These are phyloP conservation scores for Chymomyza amoena DNA, from an alignment of 2,888 invertebrate genomes.

Conservation along the genomic window DNA sequence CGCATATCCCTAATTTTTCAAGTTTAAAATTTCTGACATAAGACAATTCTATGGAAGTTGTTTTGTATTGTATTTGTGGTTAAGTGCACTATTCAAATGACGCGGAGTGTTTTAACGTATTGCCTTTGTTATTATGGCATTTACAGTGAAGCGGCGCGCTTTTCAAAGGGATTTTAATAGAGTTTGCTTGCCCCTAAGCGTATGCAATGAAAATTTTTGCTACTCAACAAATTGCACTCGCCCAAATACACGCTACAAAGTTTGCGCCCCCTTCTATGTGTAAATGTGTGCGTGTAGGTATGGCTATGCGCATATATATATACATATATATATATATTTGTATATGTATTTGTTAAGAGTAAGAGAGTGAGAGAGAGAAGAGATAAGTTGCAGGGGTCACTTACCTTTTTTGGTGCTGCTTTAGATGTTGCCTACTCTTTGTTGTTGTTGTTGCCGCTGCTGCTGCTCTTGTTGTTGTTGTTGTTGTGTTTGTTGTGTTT, in stretches of 20 bases:
- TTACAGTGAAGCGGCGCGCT: not conserved
- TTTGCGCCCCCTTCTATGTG: not conserved
- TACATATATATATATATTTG: too few species aligned
- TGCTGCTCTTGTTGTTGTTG: not conserved
- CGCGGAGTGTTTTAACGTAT: too few species aligned
- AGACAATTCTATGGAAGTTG: too few species aligned
- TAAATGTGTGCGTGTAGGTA: not conserved
- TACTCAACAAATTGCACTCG: not conserved
- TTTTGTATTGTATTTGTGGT: too few species aligned
- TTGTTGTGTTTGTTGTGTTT: not conserved
- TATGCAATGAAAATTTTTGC: slow-evolving; percentile 52
- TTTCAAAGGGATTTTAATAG: not conserved
- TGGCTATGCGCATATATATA: too few species aligned
- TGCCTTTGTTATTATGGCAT: not conserved
- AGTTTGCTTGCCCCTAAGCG: slow-evolving; percentile 42
- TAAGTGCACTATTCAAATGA: too few species aligned
- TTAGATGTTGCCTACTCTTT: slow-evolving; percentile 18
- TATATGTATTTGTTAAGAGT: too few species aligned
- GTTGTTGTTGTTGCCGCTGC: slow-evolving; percentile 17
- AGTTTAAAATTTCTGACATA: too few species aligned
- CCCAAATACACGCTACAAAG: not conserved
- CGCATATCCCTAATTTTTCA: too few species aligned
- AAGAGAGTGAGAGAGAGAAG: slow-evolving; percentile 18
- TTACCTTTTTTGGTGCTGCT: slow-evolving; percentile 51
- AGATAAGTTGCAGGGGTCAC: slow-evolving; percentile 44